Conservation (phyloP, 2,888 invertebrate species). For the Chorisops tibialis region DNA sequence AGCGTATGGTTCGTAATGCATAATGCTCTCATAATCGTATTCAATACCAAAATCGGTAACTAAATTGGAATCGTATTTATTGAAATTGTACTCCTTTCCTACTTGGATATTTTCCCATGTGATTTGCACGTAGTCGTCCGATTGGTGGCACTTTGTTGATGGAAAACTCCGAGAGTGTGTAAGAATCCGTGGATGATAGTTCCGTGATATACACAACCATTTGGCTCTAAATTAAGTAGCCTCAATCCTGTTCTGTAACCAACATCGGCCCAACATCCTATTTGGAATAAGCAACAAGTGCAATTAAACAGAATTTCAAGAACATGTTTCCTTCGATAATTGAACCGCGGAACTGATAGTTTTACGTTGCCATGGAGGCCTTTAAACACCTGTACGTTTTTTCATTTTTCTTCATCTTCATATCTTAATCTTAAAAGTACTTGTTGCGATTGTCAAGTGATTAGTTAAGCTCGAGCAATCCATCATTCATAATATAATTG, state of each 20-base stretch:
- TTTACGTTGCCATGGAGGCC: no score
- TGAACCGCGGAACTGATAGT: no score
- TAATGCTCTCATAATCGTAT: slow-evolving; percentile 75
- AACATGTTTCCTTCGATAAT: no score
- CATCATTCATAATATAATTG: no score
- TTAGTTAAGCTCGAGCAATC: no score
- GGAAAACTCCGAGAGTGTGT: slow-evolving; percentile 74
- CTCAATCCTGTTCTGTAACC: slow-evolving; percentile 57
- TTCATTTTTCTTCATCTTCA: no score
- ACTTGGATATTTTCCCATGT: slow-evolving; percentile 47
- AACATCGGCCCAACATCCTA: slow-evolving; percentile 42
- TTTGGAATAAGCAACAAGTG: not conserved
- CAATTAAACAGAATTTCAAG: no score
- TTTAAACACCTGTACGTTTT: no score
- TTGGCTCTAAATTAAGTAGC: slow-evolving; percentile 41
- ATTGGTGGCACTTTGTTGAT: slow-evolving; percentile 74
- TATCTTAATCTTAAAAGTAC: no score
- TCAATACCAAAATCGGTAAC: slow-evolving; percentile 63
- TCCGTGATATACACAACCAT: slow-evolving; percentile 47
- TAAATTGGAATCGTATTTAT: slow-evolving; percentile 57
- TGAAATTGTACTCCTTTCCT: slow-evolving; percentile 66
- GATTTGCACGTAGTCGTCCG: slow-evolving; percentile 67
- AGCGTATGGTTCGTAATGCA: slow-evolving; percentile 73
- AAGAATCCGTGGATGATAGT: slow-evolving; percentile 74
- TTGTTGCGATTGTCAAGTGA: no score